Evolutionary conservation across 1,140 invertebrate genomes (phyloP), one percentile per base, ranked within the genome.

Genomic region (Orchestia grillus): DNA sequence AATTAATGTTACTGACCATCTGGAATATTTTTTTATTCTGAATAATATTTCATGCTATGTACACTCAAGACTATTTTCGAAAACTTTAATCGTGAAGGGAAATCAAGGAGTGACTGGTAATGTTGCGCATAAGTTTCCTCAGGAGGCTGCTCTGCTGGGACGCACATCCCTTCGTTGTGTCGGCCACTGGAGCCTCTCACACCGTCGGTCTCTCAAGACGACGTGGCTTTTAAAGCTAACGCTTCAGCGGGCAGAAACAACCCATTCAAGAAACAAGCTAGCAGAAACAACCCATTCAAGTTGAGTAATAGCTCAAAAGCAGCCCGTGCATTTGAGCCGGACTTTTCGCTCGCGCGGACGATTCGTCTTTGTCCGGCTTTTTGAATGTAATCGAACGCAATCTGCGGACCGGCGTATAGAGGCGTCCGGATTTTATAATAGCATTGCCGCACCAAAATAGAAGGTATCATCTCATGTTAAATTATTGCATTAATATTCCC

Each of bases 361-460:
- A 90, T 90, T 41, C 43, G 88, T 90, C 88, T 90, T 41, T 90
- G 88, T 90, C 88, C 88, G 88, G 88, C 88, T 42, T 90, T 77
- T 90, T 90, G 88, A 90, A 90, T 90, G 88, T 90, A 90, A 90
- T 90, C 88, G 88, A 90, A 90, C 88, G n/a, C 88, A 90, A 90
- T 90, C 88, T 90, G 88, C 41, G 88, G 88, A 90, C 88, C 88
- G 43, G n/a, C 4, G 43, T 44, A 90, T 90, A 42, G 88, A 44
- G 41, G 88, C n/a, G 88, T 90, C 88, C 41, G 88, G 41, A 4
- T 42, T 42, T 42, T 11, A 44, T 90, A 90, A 42, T 90, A 90
- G 43, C 88, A 90, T 90, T 90, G 88, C 88, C 88, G 41, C 43
- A 90, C 88, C 28, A 90, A 90, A 90, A 44, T 44, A 90, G 88